phyloP scores from a whole-genome alignment of 2,797 vertebrate species.

The Spheniscus humboldti region DNA sequence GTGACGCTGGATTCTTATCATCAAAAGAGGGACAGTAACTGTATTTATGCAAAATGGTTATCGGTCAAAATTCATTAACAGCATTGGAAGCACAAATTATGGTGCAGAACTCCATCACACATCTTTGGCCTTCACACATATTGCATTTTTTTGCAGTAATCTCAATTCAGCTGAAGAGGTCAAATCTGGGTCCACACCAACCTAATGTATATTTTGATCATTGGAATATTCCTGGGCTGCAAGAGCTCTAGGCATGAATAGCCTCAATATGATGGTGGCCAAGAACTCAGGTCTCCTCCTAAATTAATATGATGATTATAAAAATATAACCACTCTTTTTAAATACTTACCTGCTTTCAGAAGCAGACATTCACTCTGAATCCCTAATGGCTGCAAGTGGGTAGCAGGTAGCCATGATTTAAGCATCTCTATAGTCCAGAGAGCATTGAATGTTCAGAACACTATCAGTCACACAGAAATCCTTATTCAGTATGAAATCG shows the following conservation, averaged over 20 bases:
- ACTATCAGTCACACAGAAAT: not conserved
- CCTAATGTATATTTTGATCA: not conserved
- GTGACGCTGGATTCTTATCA: not conserved
- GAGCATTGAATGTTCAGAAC: not conserved
- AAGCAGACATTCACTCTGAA: not conserved
- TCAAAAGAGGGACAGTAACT: not conserved
- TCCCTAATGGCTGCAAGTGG: not conserved
- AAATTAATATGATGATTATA: not conserved
- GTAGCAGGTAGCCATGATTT: not conserved
- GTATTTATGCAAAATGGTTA: not conserved
- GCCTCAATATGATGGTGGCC: not conserved
- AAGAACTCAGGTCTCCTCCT: not conserved
- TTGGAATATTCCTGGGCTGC: not conserved
- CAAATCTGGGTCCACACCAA: not conserved
- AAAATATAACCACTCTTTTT: not conserved
- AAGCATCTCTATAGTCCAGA: not conserved
- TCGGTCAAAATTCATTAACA: not conserved
- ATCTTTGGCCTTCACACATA: not conserved
- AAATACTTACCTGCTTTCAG: not conserved
- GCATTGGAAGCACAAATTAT: not conserved
- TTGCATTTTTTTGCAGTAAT: not conserved
- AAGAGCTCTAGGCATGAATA: not conserved
- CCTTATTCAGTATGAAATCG: not conserved
- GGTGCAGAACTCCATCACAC: not conserved
- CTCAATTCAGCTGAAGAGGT: not conserved